Conservation (phyloP, 1,140 invertebrate genomes). For the Drosophila setifemur region DNA sequence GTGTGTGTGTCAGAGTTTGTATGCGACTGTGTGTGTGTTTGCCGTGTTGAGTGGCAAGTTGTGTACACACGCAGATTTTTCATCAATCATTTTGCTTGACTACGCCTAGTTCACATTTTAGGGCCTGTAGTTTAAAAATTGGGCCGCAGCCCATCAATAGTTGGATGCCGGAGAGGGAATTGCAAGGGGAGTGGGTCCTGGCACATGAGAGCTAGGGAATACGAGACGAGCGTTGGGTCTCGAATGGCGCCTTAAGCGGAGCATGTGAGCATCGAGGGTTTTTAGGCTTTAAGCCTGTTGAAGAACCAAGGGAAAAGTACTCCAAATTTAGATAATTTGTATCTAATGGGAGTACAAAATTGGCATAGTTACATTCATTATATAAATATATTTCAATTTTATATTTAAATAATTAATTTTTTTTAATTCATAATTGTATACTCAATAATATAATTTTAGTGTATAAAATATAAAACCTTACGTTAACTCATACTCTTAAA, state of each 20-base stretch:
- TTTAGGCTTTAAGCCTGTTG: constrained; percentile 27
- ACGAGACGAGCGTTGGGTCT: constrained; percentile 9
- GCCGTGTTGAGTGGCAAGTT: constrained; percentile 63
- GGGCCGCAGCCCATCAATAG: constrained; percentile 51
- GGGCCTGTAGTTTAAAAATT: constrained; percentile 59
- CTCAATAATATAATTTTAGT: no score
- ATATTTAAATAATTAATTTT: no score
- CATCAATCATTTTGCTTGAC: constrained; percentile 72
- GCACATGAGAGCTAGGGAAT: constrained; percentile 14
- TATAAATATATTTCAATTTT: no score
- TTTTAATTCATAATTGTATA: no score
- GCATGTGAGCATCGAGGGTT: not conserved
- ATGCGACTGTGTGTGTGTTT: constrained; percentile 17
- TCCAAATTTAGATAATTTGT: no score
- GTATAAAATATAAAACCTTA: no score
- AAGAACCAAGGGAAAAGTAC: not conserved
- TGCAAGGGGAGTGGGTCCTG: not conserved
- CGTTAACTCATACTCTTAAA: no score
- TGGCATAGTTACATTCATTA: no score
- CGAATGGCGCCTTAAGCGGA: constrained; percentile 14
- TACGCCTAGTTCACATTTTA: constrained; percentile 53
- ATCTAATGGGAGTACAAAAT: no score
- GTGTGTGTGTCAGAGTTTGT: constrained; percentile 1
- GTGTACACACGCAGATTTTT: constrained; percentile 67
- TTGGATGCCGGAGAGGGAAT: not conserved